These are phyloP conservation scores for Torymus auratus DNA, from an alignment of 2,888 invertebrate genomes.

Conservation along the genomic window DNA sequence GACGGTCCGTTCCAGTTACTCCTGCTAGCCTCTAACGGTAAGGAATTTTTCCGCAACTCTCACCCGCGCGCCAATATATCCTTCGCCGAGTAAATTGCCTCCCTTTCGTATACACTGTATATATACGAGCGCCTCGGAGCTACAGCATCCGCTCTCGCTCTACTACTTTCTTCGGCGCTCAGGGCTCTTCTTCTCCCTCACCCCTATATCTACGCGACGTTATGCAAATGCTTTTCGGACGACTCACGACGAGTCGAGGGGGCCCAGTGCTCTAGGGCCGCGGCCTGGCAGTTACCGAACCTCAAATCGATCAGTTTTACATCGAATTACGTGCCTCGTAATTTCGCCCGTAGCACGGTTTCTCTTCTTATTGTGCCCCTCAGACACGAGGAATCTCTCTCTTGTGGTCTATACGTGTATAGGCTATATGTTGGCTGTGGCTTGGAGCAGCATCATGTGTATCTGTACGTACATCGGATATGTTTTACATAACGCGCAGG, in stretches of 20 bases:
- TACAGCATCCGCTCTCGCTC: no score
- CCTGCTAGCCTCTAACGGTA: no score
- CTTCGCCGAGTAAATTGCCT: no score
- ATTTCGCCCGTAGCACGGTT: constrained; percentile 54
- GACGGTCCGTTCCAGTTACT: no score
- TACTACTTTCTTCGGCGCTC: constrained; percentile 33
- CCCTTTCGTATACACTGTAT: no score
- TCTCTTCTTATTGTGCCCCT: constrained; percentile 48
- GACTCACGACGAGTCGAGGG: constrained; percentile 44
- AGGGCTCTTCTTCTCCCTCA: constrained; percentile 1
- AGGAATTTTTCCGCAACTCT: no score
- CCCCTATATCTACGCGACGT: constrained; percentile 35
- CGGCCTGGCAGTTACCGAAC: constrained; percentile 39
- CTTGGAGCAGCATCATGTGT: no score
- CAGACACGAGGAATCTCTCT: constrained; percentile 41
- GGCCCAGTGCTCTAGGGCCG: constrained; percentile 29
- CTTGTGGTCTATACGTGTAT: background rate
- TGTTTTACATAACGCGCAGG: constrained; percentile 48
- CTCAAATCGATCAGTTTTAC: constrained; percentile 57
- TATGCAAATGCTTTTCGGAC: constrained; percentile 57
- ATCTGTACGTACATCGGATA: background rate
- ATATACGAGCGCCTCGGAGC: constrained; percentile 31
- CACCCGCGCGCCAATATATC: no score
- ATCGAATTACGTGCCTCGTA: constrained; percentile 56
- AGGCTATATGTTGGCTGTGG: no score